Conservation (phyloP, 1,140 invertebrate genomes). For the Neotoxoptera formosana region DNA sequence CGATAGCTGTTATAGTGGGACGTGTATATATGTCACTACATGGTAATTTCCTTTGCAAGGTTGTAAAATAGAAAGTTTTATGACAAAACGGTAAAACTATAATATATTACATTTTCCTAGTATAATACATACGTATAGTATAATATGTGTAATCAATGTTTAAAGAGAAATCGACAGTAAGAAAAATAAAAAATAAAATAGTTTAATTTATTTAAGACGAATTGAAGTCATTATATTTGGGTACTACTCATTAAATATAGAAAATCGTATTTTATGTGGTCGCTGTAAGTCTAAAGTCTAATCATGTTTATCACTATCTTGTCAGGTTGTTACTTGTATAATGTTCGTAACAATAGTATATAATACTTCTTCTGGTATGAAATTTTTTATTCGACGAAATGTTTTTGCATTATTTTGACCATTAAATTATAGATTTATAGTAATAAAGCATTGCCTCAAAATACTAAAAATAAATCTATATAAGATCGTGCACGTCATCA, state of each 20-base stretch:
- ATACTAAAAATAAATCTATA: not conserved
- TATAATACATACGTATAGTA: not conserved
- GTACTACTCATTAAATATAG: not conserved
- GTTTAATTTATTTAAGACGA: not conserved
- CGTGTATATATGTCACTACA: not conserved
- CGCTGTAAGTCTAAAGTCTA: not conserved
- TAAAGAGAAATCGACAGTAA: not conserved
- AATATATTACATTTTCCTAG: not conserved
- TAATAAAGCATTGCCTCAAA: not conserved
- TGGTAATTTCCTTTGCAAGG: not conserved
- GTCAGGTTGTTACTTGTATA: not conserved
- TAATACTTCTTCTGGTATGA: not conserved
- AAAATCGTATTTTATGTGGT: not conserved
- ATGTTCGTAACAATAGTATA: not conserved
- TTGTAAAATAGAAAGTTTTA: slow-evolving; percentile 19
- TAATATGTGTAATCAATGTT: not conserved
- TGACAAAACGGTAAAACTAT: not conserved
- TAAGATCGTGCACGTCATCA: no score
- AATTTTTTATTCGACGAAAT: not conserved
- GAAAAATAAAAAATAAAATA: not conserved
- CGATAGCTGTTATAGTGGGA: not conserved
- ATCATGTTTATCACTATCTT: not conserved
- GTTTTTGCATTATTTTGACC: not conserved
- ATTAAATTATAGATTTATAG: not conserved
- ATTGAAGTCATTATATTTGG: not conserved